Evolutionary conservation across 64 coral and sea anemone species (phyloP), one percentile per base, ranked within the genome.

Genomic region (Porites lutea): DNA sequence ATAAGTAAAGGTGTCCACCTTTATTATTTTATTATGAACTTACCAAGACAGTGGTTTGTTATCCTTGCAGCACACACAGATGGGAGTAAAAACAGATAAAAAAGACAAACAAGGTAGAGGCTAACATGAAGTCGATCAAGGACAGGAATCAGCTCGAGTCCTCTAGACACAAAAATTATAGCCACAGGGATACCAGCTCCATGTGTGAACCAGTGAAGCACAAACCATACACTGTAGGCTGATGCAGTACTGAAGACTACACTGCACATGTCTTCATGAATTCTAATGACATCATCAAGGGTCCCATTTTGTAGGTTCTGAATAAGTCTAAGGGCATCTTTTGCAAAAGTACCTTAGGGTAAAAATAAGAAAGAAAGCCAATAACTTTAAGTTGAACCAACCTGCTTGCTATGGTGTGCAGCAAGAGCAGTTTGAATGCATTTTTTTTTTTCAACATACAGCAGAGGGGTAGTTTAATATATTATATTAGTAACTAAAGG

Each of bases 281-380:
- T 50, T 76, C 46, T 76, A 18, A 76, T 76, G 46, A 76, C 48
- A 15, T 76, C 48, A 51, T 76, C 73, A n/a, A 76, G 48, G 73
- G 14, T 52, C 18, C 73, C 2, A 19, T 52, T 15, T 16, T 4
- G 73, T 7, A 19, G 46, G 13, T 76, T 4, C 48, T 8, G 46
- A 44, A 76, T 76, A 16, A 19, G 43, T 15, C 73, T 76, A 5
- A 3, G 37, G 16, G 73, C 16, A 15, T 76, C 73, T 50, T 76
- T 13, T 51, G 73, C 73, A 16, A 50, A 18, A 76, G 73, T 76
- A 18, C 73, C 73, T 75, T 37, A 37, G 27, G 27, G 27, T 37
- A 37, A 37, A 16, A 14, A 3, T 8, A 72, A 72, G 37, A 5
- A 44, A 43, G 7, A 2, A 13, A 44, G 37, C 70, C 43, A 72